Evolutionary conservation across 2,113 vertebrate species (phyloP), one percentile per base, ranked within the genome.

Genomic region (Pseudois nayaur): DNA sequence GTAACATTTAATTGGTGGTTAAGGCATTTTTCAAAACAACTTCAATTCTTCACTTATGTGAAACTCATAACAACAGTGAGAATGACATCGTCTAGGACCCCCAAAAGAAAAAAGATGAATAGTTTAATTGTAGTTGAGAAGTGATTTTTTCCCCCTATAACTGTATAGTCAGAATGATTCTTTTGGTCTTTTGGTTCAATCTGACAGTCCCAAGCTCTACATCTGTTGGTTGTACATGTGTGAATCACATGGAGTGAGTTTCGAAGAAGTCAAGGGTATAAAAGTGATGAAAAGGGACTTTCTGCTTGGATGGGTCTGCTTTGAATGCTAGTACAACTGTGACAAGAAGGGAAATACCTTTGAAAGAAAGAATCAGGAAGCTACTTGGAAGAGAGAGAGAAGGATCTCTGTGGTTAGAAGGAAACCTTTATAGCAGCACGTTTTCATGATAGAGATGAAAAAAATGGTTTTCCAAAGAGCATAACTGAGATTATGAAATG

Each of bases 111-210:
- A 83, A 91, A 27, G 27, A 84, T 87, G n/a, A 93, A 45, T 59
- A 76, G 45, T 78, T 95, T 85, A 89, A 79, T 89, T 78, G 27
- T 88, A 87, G n/a, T 67, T 93, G 62, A 93, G 43, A 90, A 93
- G 36, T 91, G 6, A 36, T 40, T 87, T 62, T 21, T 64, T 62
- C 40, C 31, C 62, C 48, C 55, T 79, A 2, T 71, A 62, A 60
- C 71, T 33, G 33, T 96, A 43, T 29, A 48, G 60, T 57, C 45
- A 96, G 89, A 71, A 87, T 82, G 55, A 82, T 93, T 95, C 60
- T 89, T 95, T 50, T 50, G 45, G 52, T 86, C 85, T 92, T 95
- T 86, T 76, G 23, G 89, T 67, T 78, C n/a, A 67, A 21, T 76
- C 78, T 88, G 55, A 87, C 43, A 40, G 33, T 97, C 55, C 95